Base-by-base conservation (phyloP, 2,113 vertebrate species). In the Pterocles gutturalis region DNA sequence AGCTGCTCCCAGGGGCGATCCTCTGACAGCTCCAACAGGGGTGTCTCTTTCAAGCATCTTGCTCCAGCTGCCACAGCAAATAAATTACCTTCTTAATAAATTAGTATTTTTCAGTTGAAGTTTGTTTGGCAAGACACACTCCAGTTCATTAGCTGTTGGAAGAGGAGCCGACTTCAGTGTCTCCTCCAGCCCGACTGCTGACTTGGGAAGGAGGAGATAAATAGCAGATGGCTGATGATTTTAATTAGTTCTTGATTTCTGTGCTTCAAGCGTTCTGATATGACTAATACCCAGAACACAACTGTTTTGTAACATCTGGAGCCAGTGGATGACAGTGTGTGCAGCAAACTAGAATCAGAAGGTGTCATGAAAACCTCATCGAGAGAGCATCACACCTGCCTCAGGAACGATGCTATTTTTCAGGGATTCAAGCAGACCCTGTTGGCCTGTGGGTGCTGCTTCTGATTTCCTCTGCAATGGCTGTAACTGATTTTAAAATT, bases 11-110 rank as follows among this genome's bases (percentile, higher is more conserved):
- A 95, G 86, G 93, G 81, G 94, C 89, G 83, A 93, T 60, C 85
- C 84, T 85, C 87, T 76, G 91, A 96, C 90, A 93, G 87, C 78
- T 89, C 90, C 36, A 6, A 86, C 70, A 82, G 49, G 71, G 87
- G 71, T 11, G 26, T 71, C 55, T 84, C 88, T 46, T 91, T 80
- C 78, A 43, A 96, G 89, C 77, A 66, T 85, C 60, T 66, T 65
- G 82, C 89, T 94, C 90, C 89, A 97, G 96, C 92, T 95, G 95
- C 95, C 77, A 61, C 85, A 78, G 84, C 86, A 96, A 98, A 98
- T 98, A 98, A 98, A 94, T 98, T 97, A 98, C 85, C 91, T 98
- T 96, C 90, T 94, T 72, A 93, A 96, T 94, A 97, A 95, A 96
- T 94, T 97, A 95, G 84, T 49, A 76, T 69, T 93, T 95, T 91